These are phyloP conservation scores for Caloenas nicobarica DNA, from an alignment of 2,113 vertebrate genomes.

Conservation along the genomic window DNA sequence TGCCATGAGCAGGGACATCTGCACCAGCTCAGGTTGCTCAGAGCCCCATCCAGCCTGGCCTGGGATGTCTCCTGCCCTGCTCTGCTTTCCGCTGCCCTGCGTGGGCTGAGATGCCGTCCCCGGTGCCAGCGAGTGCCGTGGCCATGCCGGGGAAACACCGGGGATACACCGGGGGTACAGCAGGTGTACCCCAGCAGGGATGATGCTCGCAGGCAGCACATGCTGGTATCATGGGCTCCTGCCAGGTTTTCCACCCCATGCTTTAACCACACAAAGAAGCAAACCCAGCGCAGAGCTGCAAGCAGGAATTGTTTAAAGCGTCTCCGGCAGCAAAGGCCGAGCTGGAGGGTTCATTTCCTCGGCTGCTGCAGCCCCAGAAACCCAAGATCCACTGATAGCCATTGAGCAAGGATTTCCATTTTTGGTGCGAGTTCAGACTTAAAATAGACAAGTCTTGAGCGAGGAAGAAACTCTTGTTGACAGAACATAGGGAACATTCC, in stretches of 20 bases:
- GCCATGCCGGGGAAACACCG: neutral
- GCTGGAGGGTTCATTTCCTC: conserved; percentile 39
- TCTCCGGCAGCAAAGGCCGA: neutral
- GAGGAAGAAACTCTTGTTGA: conserved; percentile 67
- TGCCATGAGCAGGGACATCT: no score
- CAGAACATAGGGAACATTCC: conserved; percentile 64
- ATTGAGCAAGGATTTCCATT: conserved; percentile 60
- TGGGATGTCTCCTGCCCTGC: neutral
- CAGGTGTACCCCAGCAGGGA: no score
- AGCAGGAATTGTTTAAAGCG: neutral
- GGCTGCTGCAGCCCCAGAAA: conserved; percentile 14
- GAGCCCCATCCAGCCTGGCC: no score
- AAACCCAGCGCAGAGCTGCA: neutral
- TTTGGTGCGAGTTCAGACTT: conserved; percentile 56
- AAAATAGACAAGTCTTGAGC: conserved; percentile 66
- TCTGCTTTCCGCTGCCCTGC: neutral
- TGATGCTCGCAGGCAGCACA: no score
- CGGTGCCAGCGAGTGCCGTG: neutral
- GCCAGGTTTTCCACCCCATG: neutral
- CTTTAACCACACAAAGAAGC: neutral
- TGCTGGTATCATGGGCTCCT: neutral
- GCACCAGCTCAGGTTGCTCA: no score
- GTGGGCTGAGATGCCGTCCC: neutral
- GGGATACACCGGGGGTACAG: no score
- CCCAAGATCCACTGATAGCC: conserved; percentile 37